These are phyloP conservation scores for Hymenopus coronatus DNA, from an alignment of 2,888 invertebrate genomes.

Conservation along the genomic window DNA sequence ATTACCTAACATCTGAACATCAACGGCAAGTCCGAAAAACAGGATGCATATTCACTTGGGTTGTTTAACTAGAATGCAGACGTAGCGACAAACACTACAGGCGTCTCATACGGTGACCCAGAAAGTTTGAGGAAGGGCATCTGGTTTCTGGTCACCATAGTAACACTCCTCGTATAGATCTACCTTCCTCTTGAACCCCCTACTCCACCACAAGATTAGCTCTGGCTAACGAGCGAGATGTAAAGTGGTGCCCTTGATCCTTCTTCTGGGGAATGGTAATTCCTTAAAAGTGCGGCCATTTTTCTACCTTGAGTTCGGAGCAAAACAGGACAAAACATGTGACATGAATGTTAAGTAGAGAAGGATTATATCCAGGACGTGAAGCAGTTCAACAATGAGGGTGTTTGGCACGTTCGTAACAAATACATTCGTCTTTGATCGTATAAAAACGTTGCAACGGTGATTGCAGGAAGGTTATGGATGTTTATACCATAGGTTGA, in stretches of 20 bases:
- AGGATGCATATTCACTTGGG: too few relatives aligned
- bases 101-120: not conserved
- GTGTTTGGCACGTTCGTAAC: not conserved
- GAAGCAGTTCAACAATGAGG: not conserved
- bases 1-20: too few relatives aligned
- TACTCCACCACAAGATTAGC: not conserved
- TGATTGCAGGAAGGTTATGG: too few relatives aligned
- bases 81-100: too few relatives aligned
- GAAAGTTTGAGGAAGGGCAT: not conserved
- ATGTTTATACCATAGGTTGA: too few relatives aligned
- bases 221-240: not conserved
- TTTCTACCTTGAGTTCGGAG: not conserved
- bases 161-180: not conserved
- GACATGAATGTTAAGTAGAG: not conserved
- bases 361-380: not conserved
- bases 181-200: not conserved
- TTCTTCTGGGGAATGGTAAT: not conserved
- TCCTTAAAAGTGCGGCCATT: not conserved
- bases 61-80: too few relatives aligned
- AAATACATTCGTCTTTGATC: not conserved
- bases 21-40: too few relatives aligned
- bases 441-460: too few relatives aligned
- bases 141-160: not conserved
- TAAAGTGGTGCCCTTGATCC: not conserved
- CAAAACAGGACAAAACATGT: not conserved